phyloP scores from a whole-genome alignment of 1,140 invertebrate genomes.

The Augochlora pura region DNA sequence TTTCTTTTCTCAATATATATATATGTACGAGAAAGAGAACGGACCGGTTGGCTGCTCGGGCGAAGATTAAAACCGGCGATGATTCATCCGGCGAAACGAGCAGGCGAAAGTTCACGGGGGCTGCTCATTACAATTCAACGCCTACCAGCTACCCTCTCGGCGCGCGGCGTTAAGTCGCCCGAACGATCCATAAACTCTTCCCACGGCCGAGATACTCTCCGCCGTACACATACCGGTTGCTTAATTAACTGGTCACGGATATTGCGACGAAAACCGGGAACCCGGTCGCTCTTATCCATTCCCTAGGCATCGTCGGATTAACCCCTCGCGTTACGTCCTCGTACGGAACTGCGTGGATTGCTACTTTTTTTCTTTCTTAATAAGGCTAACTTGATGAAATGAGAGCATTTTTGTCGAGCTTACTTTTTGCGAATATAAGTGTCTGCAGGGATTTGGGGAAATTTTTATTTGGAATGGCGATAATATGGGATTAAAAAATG shows the following conservation, averaged over 20 bases:
- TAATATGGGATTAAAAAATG: too few species aligned
- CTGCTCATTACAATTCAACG: constrained; percentile 26
- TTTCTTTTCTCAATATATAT: background rate
- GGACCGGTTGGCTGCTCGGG: too few species aligned
- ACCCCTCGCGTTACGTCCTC: too few species aligned
- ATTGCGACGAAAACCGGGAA: background rate
- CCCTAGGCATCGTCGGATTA: background rate
- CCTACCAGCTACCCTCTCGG: background rate
- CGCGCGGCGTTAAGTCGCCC: background rate
- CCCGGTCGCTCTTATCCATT: background rate
- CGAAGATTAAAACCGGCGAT: constrained; percentile 5
- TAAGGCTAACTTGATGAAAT: too few species aligned
- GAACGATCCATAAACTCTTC: constrained; percentile 29
- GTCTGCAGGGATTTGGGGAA: too few species aligned
- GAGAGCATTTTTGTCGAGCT: too few species aligned
- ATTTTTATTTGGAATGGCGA: too few species aligned
- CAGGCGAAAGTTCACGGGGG: too few species aligned
- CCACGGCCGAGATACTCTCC: constrained; percentile 6
- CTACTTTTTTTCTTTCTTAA: too few species aligned
- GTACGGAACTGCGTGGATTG: too few species aligned
- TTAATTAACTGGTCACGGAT: constrained; percentile 22
- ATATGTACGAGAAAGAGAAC: background rate
- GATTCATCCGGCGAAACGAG: background rate
- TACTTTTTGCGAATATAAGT: too few species aligned
- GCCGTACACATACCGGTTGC: background rate